A percentile compares a stretch with the other conserved stretches of the same genome.
Evolutionary conservation across 1,140 invertebrate species (phyloP).

Genomic region (Drosophila cardini): DNA sequence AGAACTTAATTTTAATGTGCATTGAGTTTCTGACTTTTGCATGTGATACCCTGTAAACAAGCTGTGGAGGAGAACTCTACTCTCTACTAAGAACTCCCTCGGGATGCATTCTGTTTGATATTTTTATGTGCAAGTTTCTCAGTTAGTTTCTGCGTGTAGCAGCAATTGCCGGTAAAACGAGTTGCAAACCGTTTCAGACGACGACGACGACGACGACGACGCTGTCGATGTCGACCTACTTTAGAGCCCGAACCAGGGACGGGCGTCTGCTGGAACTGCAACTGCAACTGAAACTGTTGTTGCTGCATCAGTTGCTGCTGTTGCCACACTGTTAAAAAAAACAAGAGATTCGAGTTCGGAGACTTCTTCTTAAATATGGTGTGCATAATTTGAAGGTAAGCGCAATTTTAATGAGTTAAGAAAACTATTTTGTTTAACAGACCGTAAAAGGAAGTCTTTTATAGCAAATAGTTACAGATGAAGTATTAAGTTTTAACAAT

Average conservation of each 20-base stretch:
- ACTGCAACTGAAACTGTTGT: constrained; percentile 20
- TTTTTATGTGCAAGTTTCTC: constrained; percentile 62
- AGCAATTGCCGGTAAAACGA: constrained; percentile 66
- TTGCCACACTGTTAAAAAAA: neutral
- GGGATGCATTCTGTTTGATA: constrained; percentile 65
- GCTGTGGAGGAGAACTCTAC: neutral
- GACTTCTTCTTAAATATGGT: no score
- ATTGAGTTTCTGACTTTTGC: constrained; percentile 29
- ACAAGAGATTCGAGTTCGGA: no score
- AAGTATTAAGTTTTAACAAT: no score
- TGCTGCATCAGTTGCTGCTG: constrained; percentile 18
- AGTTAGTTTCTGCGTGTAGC: constrained; percentile 21
- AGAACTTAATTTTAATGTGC: constrained; percentile 71
- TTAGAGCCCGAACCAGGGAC: constrained; percentile 42
- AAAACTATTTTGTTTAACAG: no score
- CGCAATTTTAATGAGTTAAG: no score
- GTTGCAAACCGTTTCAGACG: constrained; percentile 53
- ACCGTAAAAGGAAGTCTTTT: no score
- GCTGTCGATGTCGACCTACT: constrained; percentile 57
- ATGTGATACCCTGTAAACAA: neutral
- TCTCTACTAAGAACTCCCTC: constrained; percentile 34
- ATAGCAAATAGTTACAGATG: no score
- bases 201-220: constrained; percentile 46
- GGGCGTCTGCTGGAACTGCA: constrained; percentile 4
- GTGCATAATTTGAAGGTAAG: no score